phyloP scores from a whole-genome alignment of 2,888 invertebrate species.

The Scaptomyza parva region DNA sequence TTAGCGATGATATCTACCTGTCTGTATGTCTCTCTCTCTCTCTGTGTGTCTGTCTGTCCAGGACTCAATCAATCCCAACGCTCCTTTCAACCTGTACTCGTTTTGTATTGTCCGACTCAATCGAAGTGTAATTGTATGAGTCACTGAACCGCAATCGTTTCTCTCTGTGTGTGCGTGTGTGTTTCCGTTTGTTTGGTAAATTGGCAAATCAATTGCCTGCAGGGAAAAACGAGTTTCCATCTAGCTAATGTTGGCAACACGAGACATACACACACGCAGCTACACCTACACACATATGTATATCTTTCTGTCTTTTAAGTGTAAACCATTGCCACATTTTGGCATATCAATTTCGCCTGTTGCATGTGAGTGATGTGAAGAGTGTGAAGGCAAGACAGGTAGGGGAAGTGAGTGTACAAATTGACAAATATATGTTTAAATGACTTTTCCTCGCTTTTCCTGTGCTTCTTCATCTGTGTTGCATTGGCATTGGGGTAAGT shows the following conservation, averaged over 20 bases:
- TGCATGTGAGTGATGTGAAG: constrained; percentile 28
- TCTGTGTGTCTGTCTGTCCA: not conserved
- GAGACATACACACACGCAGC: constrained; percentile 15
- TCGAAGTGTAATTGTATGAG: constrained; percentile 60
- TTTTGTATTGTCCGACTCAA: constrained; percentile 24
- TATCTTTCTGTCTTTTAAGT: constrained; percentile 13
- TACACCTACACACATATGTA: not conserved
- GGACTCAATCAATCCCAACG: not conserved
- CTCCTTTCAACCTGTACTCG: not conserved
- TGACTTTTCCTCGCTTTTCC: constrained; percentile 28
- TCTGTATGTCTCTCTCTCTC: no score
- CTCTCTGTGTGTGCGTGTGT: constrained; percentile 12
- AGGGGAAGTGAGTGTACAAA: constrained; percentile 6
- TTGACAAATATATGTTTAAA: constrained; percentile 34
- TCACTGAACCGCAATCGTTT: constrained; percentile 52
- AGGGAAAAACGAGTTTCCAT: constrained; percentile 20
- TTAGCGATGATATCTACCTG: not conserved
- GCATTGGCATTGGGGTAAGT: constrained; percentile 44
- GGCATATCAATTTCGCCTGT: constrained; percentile 50
- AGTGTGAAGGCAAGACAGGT: no score
- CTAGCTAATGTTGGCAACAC: constrained; percentile 30
- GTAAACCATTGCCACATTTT: constrained; percentile 24
- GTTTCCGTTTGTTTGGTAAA: constrained; percentile 61
- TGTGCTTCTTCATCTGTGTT: not conserved
- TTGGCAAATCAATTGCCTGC: constrained; percentile 75